phyloP scores from a whole-genome alignment of 30 jellyfish, hydroid and myxozoan genomes.

The Hydra vulgaris region DNA sequence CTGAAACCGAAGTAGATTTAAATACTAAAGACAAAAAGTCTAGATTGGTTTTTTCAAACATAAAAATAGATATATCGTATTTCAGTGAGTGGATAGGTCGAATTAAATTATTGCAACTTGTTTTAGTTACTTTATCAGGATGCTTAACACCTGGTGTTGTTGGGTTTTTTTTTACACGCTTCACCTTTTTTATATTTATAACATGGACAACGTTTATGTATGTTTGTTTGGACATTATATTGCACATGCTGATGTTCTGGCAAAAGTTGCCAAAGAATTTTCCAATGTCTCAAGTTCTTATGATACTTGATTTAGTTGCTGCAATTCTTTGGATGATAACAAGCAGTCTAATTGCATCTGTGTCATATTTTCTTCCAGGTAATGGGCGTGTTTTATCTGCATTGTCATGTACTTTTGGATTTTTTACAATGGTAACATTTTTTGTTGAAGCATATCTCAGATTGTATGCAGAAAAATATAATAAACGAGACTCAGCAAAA shows the following conservation, averaged over 20 bases:
- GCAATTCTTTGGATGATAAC: constrained; percentile 23
- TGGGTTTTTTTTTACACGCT: constrained; percentile 29
- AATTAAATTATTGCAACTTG: constrained; percentile 8
- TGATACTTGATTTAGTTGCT: constrained; percentile 15
- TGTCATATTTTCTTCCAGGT: constrained; percentile 23
- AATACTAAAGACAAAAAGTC: neutral
- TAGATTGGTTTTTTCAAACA: neutral
- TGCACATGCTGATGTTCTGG: constrained; percentile 22
- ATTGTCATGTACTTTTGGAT: constrained; percentile 24
- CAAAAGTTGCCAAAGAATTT: constrained; percentile 7
- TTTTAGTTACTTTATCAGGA: constrained; percentile 23
- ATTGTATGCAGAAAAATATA: neutral
- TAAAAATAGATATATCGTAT: constrained; percentile 10
- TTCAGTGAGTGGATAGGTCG: constrained; percentile 27
- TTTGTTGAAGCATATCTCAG: constrained; percentile 26
- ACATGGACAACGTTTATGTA: constrained; percentile 35
- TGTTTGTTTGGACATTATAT: constrained; percentile 12
- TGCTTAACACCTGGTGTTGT: constrained; percentile 18
- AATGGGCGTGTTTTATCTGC: constrained; percentile 4
- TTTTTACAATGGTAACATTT: constrained; percentile 11
- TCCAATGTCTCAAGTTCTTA: constrained; percentile 4
- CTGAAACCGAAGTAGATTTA: neutral
- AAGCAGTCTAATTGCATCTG: constrained; percentile 14
- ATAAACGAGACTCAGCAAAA: neutral
- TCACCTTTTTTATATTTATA: constrained; percentile 25